Evolutionary conservation across 2,888 invertebrate genomes (phyloP).

Genomic region (Tachina grossa): DNA sequence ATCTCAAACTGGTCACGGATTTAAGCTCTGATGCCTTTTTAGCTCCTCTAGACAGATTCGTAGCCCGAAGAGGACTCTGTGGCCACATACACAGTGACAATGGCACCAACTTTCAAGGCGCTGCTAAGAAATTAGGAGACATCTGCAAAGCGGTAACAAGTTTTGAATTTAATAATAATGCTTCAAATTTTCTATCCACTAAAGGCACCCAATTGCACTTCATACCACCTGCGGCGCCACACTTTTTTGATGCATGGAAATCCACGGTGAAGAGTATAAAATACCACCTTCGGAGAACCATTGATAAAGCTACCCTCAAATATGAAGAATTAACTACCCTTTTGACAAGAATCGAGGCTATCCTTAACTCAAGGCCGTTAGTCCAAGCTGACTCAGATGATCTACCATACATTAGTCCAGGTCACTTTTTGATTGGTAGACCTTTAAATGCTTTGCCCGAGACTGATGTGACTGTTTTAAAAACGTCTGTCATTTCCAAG

Average conservation of each 20-base stretch:
- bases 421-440: slow-evolving; percentile 37
- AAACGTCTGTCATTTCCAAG: background rate
- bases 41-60: slow-evolving; percentile 39
- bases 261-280: background rate
- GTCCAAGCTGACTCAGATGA: slow-evolving; percentile 21
- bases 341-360: slow-evolving; percentile 36
- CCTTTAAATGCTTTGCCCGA: slow-evolving; percentile 24
- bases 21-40: slow-evolving; percentile 44
- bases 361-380: slow-evolving; percentile 13
- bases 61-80: slow-evolving; percentile 28
- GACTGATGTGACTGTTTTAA: background rate
- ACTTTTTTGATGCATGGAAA: background rate
- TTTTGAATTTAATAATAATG: slow-evolving; percentile 31
- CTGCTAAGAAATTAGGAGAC: slow-evolving; percentile 18
- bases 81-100: slow-evolving; percentile 65
- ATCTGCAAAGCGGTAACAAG: slow-evolving; percentile 25
- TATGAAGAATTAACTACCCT: slow-evolving; percentile 28
- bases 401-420: slow-evolving; percentile 15
- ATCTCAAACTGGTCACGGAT: slow-evolving; percentile 36
- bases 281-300: background rate
- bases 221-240: background rate
- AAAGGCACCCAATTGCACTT: background rate
- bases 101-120: slow-evolving; percentile 65
- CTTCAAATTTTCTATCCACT: slow-evolving; percentile 34
- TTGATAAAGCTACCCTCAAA: slow-evolving; percentile 32